Percentiles rank a stretch among this genome's conserved stretches.
These are phyloP conservation scores for Netelia melanura DNA, from an alignment of 2,888 invertebrate genomes.

Conservation along the genomic window DNA sequence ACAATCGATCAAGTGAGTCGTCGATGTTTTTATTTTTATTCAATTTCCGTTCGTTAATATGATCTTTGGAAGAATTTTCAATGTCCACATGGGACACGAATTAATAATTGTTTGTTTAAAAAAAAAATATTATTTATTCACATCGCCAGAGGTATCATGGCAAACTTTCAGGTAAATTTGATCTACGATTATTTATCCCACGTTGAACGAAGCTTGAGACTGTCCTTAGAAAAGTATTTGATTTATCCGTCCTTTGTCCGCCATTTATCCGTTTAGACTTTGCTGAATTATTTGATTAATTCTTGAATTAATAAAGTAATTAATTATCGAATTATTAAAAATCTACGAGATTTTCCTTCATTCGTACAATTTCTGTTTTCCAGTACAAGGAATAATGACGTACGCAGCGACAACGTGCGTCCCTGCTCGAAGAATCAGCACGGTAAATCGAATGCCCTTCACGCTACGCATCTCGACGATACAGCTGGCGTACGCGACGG, in stretches of 20 bases:
- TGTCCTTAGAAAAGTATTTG: constrained; percentile 9
- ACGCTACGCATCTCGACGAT: constrained; percentile 81
- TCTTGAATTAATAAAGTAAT: too few species aligned
- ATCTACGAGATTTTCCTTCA: too few species aligned
- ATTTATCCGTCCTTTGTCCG: background rate
- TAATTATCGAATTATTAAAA: too few species aligned
- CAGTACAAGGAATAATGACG: constrained; percentile 83
- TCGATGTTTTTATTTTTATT: background rate
- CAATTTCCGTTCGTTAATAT: background rate
- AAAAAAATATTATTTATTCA: constrained; percentile 63
- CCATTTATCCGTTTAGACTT: too few species aligned
- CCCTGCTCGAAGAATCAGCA: constrained; percentile 65
- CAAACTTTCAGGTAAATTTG: constrained; percentile 83
- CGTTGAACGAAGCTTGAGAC: background rate
- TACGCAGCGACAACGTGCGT: constrained; percentile 77
- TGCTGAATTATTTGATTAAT: too few species aligned
- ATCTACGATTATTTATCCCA: constrained; percentile 13
- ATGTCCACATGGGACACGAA: background rate
- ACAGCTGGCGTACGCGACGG: constrained; percentile 78
- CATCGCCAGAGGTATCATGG: constrained; percentile 82
- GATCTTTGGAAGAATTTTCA: background rate
- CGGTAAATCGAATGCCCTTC: constrained; percentile 69
- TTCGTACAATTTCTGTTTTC: constrained; percentile 38
- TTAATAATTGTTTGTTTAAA: background rate
- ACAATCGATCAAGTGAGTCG: constrained; percentile 76